A percentile compares a stretch with the other conserved stretches of the same genome.
phyloP scores from a whole-genome alignment of 2,888 invertebrate species.

The Volucella inanis region DNA sequence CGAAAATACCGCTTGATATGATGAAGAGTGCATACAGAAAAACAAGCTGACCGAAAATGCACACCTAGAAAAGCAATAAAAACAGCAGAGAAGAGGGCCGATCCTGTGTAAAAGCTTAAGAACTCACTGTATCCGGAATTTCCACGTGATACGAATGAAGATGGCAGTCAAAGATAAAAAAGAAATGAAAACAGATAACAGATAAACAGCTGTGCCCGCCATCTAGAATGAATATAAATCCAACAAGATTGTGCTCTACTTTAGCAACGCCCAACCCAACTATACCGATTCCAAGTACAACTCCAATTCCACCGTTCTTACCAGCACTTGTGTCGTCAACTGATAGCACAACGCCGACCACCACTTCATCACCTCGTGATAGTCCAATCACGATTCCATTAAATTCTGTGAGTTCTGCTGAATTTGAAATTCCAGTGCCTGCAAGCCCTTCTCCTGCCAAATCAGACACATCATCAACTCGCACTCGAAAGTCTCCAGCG shows the following conservation, averaged over 20 bases:
- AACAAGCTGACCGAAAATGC: too few relatives aligned
- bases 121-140: conserved; percentile 91
- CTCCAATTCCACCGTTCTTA: conserved; percentile 69
- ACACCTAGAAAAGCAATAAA: too few relatives aligned
- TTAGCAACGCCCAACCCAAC: conserved; percentile 81
- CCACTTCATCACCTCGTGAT: conserved; percentile 81
- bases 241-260: conserved; percentile 81
- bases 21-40: too few relatives aligned
- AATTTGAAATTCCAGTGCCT: conserved; percentile 85
- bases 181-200: conserved; percentile 76
- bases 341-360: conserved; percentile 74
- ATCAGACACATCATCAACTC: conserved; percentile 85
- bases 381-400: conserved; percentile 83
- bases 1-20: too few relatives aligned
- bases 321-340: conserved; percentile 55
- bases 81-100: accelerated
- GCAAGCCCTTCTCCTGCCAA: conserved; percentile 86
- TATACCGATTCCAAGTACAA: conserved; percentile 74
- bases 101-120: conserved; percentile 87
- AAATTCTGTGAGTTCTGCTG: conserved; percentile 82
- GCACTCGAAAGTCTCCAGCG: conserved; percentile 84
- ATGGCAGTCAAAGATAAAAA: conserved; percentile 80
- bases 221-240: conserved; percentile 83
- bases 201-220: conserved; percentile 82
- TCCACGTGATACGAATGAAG: conserved; percentile 91